A percentile compares a stretch with the other conserved stretches of the same genome.
Conservation (phyloP, 2,888 invertebrate species). For the Trichopria drosophilae region DNA sequence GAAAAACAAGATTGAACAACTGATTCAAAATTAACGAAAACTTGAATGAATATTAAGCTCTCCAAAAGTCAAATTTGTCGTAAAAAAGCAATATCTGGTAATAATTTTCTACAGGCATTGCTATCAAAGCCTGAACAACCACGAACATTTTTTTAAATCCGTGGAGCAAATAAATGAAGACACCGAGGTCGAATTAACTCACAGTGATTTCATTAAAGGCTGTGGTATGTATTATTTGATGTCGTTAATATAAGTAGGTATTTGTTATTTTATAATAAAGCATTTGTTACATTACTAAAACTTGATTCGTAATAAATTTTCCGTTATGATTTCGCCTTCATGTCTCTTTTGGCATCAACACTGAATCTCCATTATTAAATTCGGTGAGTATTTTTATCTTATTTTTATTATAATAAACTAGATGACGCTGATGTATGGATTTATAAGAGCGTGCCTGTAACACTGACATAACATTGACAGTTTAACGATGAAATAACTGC, state of each 20-base stretch:
- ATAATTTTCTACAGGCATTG: no score
- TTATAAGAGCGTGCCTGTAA: no score
- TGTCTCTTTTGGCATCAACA: no score
- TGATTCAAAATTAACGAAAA: constrained; percentile 66
- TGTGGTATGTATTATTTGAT: constrained; percentile 42
- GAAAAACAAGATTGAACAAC: constrained; percentile 63
- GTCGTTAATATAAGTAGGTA: no score
- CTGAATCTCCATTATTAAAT: no score
- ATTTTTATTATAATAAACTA: no score
- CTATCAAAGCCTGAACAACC: no score
- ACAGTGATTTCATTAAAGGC: constrained; percentile 48
- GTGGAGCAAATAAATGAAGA: constrained; percentile 7
- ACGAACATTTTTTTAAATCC: constrained; percentile 57
- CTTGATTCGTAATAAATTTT: constrained; percentile 1
- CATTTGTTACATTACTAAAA: neutral
- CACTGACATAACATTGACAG: no score
- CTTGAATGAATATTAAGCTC: constrained; percentile 70
- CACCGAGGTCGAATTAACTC: constrained; percentile 50
- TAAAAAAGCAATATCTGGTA: no score
- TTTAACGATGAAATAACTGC: no score
- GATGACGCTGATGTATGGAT: no score
- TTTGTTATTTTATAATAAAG: constrained; percentile 7
- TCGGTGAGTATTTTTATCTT: no score
- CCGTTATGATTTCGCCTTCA: neutral
- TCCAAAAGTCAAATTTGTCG: constrained; percentile 59